A percentile compares a stretch with the other conserved stretches of the same genome.
phyloP scores from a whole-genome alignment of 2,797 vertebrate genomes.

The Esox lucius region DNA sequence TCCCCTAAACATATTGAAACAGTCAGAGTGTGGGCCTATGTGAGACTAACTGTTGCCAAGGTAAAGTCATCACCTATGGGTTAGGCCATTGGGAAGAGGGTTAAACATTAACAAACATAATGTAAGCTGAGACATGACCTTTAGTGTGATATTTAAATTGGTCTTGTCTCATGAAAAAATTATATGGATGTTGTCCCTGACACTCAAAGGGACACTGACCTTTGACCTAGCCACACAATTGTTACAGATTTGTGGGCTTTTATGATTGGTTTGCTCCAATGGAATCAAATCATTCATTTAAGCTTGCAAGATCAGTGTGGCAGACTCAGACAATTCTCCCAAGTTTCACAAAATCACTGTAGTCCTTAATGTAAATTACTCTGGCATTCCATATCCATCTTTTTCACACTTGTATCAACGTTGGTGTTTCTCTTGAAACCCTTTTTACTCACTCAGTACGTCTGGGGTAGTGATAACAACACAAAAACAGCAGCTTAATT shows the following conservation, averaged over 20 bases:
- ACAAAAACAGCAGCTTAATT: conserved; percentile 48
- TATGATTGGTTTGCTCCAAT: too few species aligned
- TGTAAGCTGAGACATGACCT: neutral
- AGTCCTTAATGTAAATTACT: conserved; percentile 9
- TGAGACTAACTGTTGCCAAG: conserved; percentile 32
- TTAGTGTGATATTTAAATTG: neutral
- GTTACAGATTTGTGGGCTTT: too few species aligned
- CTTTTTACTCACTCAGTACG: conserved; percentile 30
- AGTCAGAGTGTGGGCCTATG: conserved; percentile 14
- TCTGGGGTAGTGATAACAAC: conserved; percentile 37
- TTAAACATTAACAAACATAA: neutral
- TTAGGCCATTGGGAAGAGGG: neutral
- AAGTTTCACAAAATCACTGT: neutral
- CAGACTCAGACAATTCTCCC: neutral
- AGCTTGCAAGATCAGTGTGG: too few species aligned
- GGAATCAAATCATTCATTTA: too few species aligned
- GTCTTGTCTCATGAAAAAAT: neutral
- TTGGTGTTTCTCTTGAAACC: conserved; percentile 14
- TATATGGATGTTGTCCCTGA: conserved; percentile 6
- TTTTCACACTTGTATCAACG: conserved; percentile 3
- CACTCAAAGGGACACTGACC: neutral
- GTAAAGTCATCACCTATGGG: conserved; percentile 44
- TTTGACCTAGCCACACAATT: neutral
- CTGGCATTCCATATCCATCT: conserved; percentile 16
- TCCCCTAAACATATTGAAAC: conserved; percentile 27